Evolutionary conservation across 2,113 vertebrate species (phyloP).

Genomic region (Galemys pyrenaicus): DNA sequence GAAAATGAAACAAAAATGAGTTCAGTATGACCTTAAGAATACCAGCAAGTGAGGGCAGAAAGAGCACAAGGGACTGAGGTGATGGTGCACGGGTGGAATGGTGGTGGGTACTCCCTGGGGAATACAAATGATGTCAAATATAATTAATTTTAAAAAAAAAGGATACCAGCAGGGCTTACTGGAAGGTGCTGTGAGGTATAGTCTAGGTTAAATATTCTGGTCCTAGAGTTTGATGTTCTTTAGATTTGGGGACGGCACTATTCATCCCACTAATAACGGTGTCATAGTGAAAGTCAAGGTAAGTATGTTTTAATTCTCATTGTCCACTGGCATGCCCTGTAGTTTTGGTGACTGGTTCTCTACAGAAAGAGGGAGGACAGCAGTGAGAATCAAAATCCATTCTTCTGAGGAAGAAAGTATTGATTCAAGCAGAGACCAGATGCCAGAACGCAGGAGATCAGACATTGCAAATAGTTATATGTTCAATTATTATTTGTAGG

Average conservation of each 20-base stretch:
- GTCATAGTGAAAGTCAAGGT: background rate
- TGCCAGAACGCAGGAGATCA: background rate
- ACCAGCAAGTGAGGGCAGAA: no score
- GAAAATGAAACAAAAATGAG: slow-evolving; percentile 34
- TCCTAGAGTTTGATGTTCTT: background rate
- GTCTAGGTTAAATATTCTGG: background rate
- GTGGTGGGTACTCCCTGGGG: no score
- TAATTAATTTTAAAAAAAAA: no score
- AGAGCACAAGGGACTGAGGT: no score
- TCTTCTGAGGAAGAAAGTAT: background rate
- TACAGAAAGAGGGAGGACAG: background rate
- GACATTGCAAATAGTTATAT: background rate
- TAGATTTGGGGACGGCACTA: background rate
- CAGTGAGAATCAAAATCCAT: slow-evolving; percentile 2
- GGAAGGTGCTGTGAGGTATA: background rate
- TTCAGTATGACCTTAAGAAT: background rate
- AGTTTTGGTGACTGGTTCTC: background rate
- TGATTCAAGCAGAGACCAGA: slow-evolving; percentile 26
- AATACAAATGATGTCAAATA: no score
- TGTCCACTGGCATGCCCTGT: background rate
- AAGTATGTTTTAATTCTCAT: background rate
- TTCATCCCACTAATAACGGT: background rate
- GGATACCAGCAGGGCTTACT: background rate
- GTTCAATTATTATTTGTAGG: background rate
- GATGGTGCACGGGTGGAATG: no score